Conservation (phyloP, 2,113 vertebrate genomes). For the Entomyzon cyanotis region DNA sequence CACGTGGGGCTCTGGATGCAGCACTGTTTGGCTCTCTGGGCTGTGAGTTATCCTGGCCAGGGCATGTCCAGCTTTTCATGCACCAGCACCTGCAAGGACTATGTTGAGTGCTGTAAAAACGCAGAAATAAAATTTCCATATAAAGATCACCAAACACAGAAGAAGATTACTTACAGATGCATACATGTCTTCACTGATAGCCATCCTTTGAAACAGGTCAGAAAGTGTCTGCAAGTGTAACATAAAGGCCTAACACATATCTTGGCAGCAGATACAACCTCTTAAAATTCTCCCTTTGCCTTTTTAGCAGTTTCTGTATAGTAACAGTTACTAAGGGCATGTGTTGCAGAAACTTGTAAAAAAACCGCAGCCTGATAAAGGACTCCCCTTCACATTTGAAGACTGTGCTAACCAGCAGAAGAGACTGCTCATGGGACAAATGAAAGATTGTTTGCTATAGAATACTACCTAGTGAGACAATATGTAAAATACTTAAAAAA, state of each 20-base stretch:
- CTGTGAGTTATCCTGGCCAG: rapidly evolving
- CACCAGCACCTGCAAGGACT: background rate
- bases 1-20: background rate
- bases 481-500: background rate
- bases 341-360: background rate
- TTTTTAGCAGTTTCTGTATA: background rate
- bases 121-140: background rate
- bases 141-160: background rate
- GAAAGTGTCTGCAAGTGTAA: background rate
- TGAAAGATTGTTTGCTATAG: background rate
- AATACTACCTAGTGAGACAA: background rate
- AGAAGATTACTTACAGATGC: background rate
- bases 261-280: background rate
- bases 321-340: background rate
- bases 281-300: background rate
- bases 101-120: background rate
- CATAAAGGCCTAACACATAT: background rate
- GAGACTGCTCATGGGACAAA: background rate
- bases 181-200: background rate
- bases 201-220: background rate
- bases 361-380: background rate
- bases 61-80: background rate
- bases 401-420: background rate
- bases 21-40: background rate
- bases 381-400: background rate